Evolutionary conservation across 2,797 vertebrate species (phyloP).

Genomic region (Poecilia wingei): DNA sequence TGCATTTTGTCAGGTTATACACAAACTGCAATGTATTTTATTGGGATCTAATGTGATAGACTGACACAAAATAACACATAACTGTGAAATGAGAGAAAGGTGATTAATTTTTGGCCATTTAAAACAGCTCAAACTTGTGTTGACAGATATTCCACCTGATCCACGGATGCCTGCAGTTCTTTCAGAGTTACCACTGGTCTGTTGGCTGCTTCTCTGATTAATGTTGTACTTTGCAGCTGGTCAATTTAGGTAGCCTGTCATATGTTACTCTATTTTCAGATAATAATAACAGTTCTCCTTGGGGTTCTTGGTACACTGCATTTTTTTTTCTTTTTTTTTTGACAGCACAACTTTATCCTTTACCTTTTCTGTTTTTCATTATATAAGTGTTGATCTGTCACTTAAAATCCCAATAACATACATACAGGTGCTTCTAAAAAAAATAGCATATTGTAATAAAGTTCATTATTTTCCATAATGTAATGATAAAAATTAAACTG

Average conservation of each 20-base stretch:
- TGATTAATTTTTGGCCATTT: background rate
- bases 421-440: too few species aligned
- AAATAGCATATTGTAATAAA: too few species aligned
- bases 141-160: background rate
- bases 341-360: background rate
- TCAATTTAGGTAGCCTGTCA: background rate
- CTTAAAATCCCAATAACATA: background rate
- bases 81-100: background rate
- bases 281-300: background rate
- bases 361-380: background rate
- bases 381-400: background rate
- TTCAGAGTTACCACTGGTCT: background rate
- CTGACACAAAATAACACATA: background rate
- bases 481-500: too few species aligned
- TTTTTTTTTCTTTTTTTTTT: background rate
- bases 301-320: background rate
- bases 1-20: background rate
- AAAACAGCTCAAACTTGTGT: background rate
- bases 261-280: background rate
- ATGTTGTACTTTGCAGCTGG: background rate
- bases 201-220: background rate
- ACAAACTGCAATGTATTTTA: background rate
- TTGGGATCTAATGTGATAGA: background rate
- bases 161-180: background rate
- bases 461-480: too few species aligned